Evolutionary conservation across 1,140 invertebrate genomes (phyloP).

Genomic region (Drosophila ogumai): DNA sequence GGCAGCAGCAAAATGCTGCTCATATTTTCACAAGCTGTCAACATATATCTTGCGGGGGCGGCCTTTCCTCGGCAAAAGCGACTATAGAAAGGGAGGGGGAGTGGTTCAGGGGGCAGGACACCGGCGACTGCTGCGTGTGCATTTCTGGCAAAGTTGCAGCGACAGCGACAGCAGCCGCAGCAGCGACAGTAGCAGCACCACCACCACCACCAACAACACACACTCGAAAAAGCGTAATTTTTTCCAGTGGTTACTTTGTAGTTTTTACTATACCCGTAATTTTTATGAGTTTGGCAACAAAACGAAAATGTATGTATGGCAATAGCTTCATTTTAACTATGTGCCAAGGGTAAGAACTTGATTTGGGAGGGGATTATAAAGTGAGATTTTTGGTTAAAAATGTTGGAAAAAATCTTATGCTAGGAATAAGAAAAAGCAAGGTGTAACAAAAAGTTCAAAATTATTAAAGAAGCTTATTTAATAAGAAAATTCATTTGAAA

Average conservation of each 20-base stretch:
- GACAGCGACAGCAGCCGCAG: conserved; percentile 36
- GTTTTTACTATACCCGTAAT: conserved; percentile 33
- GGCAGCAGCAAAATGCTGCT: conserved; percentile 80
- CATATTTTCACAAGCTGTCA: conserved; percentile 80
- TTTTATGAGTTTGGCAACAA: conserved; percentile 30
- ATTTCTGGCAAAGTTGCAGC: conserved; percentile 72
- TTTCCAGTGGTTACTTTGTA: conserved; percentile 28
- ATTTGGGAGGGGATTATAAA: neutral
- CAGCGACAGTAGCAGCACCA: conserved; percentile 5
- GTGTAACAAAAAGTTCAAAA: too few relatives aligned
- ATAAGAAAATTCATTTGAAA: too few relatives aligned
- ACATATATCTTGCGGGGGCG: conserved; percentile 71
- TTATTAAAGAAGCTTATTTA: too few relatives aligned
- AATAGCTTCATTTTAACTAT: conserved; percentile 16
- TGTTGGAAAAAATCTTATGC: too few relatives aligned
- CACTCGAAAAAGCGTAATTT: conserved; percentile 32
- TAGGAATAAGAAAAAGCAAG: too few relatives aligned
- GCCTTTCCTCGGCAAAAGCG: conserved; percentile 1
- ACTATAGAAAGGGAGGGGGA: neutral
- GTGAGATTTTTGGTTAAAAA: neutral
- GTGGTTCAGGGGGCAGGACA: neutral
- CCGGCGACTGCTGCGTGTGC: conserved; percentile 61
- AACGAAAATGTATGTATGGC: conserved; percentile 2
- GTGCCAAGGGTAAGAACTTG: neutral
- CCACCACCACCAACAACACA: conserved; percentile 10